Evolutionary conservation across 2,888 invertebrate species (phyloP).

Genomic region (Xanthostigma xanthostigma): DNA sequence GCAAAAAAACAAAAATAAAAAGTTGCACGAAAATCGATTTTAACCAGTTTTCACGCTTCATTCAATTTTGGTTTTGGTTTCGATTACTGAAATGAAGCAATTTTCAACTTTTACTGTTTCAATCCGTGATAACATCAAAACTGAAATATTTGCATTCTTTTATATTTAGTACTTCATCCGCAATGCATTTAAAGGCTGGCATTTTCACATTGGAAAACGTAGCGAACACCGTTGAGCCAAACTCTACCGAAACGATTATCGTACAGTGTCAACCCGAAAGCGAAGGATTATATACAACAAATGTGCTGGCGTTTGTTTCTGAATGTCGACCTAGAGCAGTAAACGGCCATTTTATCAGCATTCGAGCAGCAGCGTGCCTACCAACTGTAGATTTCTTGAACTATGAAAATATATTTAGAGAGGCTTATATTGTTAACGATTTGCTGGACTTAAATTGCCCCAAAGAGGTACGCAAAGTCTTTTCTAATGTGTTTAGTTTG

Average conservation of each 20-base stretch:
- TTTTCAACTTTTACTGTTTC: too few relatives aligned
- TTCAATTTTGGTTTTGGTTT: too few relatives aligned
- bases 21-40: too few relatives aligned
- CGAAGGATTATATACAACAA: conserved; percentile 23
- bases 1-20: too few relatives aligned
- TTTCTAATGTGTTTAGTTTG: not conserved
- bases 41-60: too few relatives aligned
- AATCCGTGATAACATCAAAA: too few relatives aligned
- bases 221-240: conserved; percentile 18
- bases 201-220: not conserved
- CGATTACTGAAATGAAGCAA: too few relatives aligned
- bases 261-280: conserved; percentile 24
- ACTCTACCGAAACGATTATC: conserved; percentile 21
- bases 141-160: too few relatives aligned
- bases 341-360: conserved; percentile 30
- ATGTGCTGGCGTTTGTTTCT: conserved; percentile 23
- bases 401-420: conserved; percentile 39
- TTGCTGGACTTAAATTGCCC: conserved; percentile 34
- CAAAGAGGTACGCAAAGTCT: conserved; percentile 23
- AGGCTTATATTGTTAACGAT: conserved; percentile 39
- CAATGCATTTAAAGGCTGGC: not conserved
- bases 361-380: conserved; percentile 38
- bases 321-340: conserved; percentile 32
- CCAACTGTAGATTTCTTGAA: conserved; percentile 41
- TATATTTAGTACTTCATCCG: too few relatives aligned